These are phyloP conservation scores for Amia ocellicauda DNA, from an alignment of 2,113 vertebrate species.

Conservation along the genomic window DNA sequence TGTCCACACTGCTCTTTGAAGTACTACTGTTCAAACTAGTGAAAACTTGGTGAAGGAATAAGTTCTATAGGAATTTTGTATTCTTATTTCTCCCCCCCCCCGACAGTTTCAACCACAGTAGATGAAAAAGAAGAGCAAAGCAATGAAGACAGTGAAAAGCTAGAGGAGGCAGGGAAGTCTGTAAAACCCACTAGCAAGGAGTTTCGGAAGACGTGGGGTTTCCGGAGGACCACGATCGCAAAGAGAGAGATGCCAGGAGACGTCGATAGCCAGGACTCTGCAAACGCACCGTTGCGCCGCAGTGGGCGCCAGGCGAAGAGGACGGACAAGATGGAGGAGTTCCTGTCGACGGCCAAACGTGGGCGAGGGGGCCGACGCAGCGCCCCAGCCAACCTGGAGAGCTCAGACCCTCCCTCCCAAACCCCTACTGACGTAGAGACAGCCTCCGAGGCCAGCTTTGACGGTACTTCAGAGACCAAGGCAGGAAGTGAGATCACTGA, in stretches of 20 bases:
- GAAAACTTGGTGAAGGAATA: too few relatives aligned
- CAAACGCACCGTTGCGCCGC: slow-evolving; percentile 59
- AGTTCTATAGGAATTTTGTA: too few relatives aligned
- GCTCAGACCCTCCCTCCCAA: slow-evolving; percentile 67
- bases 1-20: too few relatives aligned
- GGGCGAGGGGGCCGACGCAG: slow-evolving; percentile 50
- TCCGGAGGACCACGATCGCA: slow-evolving; percentile 87
- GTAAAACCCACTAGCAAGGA: slow-evolving; percentile 75
- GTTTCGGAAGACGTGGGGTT: slow-evolving; percentile 89
- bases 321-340: slow-evolving; percentile 83
- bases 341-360: slow-evolving; percentile 78
- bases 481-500: slow-evolving; percentile 48
- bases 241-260: slow-evolving; percentile 78
- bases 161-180: slow-evolving; percentile 53
- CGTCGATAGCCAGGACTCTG: slow-evolving; percentile 54
- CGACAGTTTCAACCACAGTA: slow-evolving; percentile 50
- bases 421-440: slow-evolving; percentile 69
- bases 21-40: too few relatives aligned
- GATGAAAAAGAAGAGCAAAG: slow-evolving; percentile 64
- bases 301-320: slow-evolving; percentile 71
- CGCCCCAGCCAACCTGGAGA: slow-evolving; percentile 64
- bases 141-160: slow-evolving; percentile 60
- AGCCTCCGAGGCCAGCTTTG: slow-evolving; percentile 85
- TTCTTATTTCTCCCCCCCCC: slow-evolving; percentile 6
- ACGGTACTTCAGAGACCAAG: slow-evolving; percentile 75